Conservation (phyloP, 2,113 vertebrate genomes). For the Hipposideros armiger region DNA sequence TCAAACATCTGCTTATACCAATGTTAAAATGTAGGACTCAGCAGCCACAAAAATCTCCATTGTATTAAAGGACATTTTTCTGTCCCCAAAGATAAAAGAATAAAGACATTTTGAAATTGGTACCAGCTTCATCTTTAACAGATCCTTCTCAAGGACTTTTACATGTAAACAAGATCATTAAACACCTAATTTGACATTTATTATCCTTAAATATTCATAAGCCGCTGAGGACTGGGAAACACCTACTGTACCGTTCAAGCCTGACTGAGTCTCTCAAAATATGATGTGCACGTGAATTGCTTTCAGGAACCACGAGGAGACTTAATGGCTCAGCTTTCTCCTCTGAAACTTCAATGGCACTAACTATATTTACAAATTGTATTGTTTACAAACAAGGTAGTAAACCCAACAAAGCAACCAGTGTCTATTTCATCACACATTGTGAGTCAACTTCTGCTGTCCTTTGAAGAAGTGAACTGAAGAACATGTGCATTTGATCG, state of each 20-base stretch:
- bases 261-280: slow-evolving; percentile 53
- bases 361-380: neutral
- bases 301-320: neutral
- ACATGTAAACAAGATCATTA: slow-evolving; percentile 87
- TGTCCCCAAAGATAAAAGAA: slow-evolving; percentile 52
- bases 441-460: neutral
- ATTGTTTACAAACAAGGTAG: slow-evolving; percentile 46
- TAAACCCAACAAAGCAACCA: neutral
- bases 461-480: neutral
- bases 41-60: slow-evolving; percentile 21
- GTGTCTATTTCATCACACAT: neutral
- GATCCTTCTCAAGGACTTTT: slow-evolving; percentile 86
- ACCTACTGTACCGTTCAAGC: slow-evolving; percentile 76
- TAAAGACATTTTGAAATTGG: slow-evolving; percentile 76
- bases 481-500: neutral
- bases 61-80: slow-evolving; percentile 68
- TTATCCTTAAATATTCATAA: slow-evolving; percentile 89
- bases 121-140: slow-evolving; percentile 72
- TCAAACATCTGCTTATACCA: neutral
- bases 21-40: slow-evolving; percentile 56
- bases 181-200: slow-evolving; percentile 88
- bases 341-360: neutral
- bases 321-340: neutral
- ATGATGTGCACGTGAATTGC: neutral
- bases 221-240: slow-evolving; percentile 79